These are phyloP conservation scores for Eubasilissa splendida DNA, from an alignment of 2,888 invertebrate species.

Conservation along the genomic window DNA sequence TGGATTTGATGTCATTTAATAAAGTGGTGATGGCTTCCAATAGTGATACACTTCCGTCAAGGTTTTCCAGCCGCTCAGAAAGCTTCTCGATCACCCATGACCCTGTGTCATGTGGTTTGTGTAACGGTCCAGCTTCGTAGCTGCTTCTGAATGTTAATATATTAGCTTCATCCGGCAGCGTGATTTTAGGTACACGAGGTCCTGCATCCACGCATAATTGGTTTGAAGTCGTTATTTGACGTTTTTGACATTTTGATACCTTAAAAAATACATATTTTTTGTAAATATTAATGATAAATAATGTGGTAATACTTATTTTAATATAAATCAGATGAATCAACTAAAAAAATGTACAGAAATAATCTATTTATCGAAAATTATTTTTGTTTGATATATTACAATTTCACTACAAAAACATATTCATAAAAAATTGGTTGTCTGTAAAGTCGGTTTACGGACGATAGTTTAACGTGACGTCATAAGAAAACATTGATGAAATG, in stretches of 20 bases:
- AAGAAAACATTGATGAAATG: too few species aligned
- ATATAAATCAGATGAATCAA: too few species aligned
- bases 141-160: background rate
- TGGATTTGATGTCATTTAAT: background rate
- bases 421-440: too few species aligned
- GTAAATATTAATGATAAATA: background rate
- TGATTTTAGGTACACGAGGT: background rate
- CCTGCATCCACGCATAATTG: background rate
- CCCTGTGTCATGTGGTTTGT: background rate
- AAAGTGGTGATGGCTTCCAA: background rate
- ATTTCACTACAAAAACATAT: too few species aligned
- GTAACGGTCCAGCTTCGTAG: background rate
- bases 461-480: too few species aligned
- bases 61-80: background rate
- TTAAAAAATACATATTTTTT: background rate
- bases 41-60: background rate
- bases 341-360: too few species aligned
- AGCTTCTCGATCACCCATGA: conserved; percentile 24
- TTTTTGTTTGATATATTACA: background rate
- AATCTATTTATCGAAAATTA: too few species aligned
- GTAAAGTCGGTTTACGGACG: too few species aligned
- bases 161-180: conserved; percentile 30
- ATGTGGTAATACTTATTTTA: too few species aligned
- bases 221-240: background rate
- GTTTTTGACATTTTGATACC: background rate